Evolutionary conservation across 2,797 vertebrate genomes (phyloP).

Genomic region (Tachyglossus aculeatus): DNA sequence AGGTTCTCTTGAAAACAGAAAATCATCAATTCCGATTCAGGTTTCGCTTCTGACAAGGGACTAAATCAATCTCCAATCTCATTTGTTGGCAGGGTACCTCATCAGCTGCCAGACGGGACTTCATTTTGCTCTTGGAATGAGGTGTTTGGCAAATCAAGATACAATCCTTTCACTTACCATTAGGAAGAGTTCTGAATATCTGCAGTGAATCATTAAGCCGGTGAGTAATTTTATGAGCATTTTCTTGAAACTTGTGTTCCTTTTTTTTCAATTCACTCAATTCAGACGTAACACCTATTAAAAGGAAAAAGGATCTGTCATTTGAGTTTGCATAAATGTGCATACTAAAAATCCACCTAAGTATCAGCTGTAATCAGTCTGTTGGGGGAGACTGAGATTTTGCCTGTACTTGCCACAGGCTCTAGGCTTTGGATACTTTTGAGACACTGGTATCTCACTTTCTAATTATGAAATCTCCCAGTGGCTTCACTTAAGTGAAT

Average conservation of each 20-base stretch:
- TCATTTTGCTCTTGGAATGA: conserved; percentile 2
- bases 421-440: too few species aligned
- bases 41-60: not conserved
- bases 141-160: not conserved
- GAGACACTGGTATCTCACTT: too few species aligned
- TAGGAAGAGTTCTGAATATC: conserved; percentile 71
- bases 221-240: conserved; percentile 65
- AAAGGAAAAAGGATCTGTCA: conserved; percentile 8
- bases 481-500: too few species aligned
- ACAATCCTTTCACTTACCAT: conserved; percentile 73
- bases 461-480: too few species aligned
- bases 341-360: not conserved
- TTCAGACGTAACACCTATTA: conserved; percentile 73
- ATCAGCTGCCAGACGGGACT: not conserved
- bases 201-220: conserved; percentile 75
- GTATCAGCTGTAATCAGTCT: not conserved
- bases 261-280: conserved; percentile 72
- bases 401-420: too few species aligned
- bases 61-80: not conserved
- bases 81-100: not conserved
- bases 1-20: conserved; percentile 5
- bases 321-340: not conserved
- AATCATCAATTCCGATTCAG: conserved; percentile 16
- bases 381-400: too few species aligned
- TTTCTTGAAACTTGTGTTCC: conserved; percentile 68